Conservation (phyloP, 1,140 invertebrate genomes). For the Laodelphax striatellus region DNA sequence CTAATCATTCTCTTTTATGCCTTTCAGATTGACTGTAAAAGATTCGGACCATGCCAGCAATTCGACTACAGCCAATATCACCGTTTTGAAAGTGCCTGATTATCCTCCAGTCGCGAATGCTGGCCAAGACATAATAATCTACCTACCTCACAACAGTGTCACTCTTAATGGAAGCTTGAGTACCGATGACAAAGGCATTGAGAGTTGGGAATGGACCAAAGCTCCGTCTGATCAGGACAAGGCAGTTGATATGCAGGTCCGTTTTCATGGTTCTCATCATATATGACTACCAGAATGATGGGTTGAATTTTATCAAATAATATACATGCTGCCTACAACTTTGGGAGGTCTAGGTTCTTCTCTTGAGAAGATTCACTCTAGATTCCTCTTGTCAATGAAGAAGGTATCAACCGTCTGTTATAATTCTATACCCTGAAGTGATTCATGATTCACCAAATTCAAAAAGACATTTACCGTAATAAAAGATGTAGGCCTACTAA, state of each 20-base stretch:
- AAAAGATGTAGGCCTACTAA: too few relatives aligned
- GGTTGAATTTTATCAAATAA: too few relatives aligned
- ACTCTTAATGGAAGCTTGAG: slow-evolving; percentile 82
- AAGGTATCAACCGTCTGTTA: too few relatives aligned
- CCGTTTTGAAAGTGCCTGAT: slow-evolving; percentile 81
- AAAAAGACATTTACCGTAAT: too few relatives aligned
- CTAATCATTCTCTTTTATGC: too few relatives aligned
- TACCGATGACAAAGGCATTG: slow-evolving; percentile 86
- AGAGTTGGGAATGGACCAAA: slow-evolving; percentile 90
- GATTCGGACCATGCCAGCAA: slow-evolving; percentile 82
- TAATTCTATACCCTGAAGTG: too few relatives aligned
- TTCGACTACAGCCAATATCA: slow-evolving; percentile 78
- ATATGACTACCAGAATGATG: too few relatives aligned
- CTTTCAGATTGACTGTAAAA: slow-evolving; percentile 65
- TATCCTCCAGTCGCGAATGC: slow-evolving; percentile 93
- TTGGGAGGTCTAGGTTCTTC: too few relatives aligned
- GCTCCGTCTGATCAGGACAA: slow-evolving; percentile 72
- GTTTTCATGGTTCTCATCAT: neutral
- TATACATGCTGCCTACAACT: too few relatives aligned
- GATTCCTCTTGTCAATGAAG: too few relatives aligned
- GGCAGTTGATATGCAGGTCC: slow-evolving; percentile 79
- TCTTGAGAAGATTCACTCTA: too few relatives aligned
- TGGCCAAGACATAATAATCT: slow-evolving; percentile 79
- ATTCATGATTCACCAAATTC: too few relatives aligned
- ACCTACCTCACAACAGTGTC: slow-evolving; percentile 79